Evolutionary conservation across 2,113 vertebrate species (phyloP).

Genomic region (Lathamus discolor): DNA sequence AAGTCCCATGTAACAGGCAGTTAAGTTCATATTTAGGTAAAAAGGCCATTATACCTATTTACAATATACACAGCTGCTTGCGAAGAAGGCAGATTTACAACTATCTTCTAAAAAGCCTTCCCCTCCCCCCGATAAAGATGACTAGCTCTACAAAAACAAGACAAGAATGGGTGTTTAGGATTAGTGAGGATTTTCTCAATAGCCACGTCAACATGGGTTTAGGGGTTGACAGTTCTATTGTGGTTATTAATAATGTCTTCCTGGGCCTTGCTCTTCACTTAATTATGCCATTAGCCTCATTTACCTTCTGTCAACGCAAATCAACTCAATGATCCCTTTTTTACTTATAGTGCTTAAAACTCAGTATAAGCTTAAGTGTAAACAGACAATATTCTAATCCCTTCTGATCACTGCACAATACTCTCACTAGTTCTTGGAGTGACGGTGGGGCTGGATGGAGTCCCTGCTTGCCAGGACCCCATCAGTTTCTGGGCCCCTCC

Average conservation of each 20-base stretch:
- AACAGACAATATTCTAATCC: conserved; percentile 51
- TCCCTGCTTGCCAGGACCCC: not conserved
- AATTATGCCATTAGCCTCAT: not conserved
- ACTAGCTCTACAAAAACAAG: conserved; percentile 75
- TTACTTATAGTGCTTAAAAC: conserved; percentile 68
- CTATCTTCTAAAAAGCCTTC: conserved; percentile 82
- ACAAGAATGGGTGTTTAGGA: conserved; percentile 48
- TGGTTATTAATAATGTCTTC: not conserved
- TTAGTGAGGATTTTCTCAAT: conserved; percentile 19
- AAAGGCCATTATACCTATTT: conserved; percentile 93
- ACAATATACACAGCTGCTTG: conserved; percentile 90
- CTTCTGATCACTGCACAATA: not conserved
- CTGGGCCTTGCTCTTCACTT: conserved; percentile 17
- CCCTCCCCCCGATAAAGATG: conserved; percentile 64
- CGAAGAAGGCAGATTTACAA: conserved; percentile 79
- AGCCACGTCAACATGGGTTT: not conserved
- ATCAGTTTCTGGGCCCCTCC: conserved; percentile 85
- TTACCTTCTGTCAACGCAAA: not conserved
- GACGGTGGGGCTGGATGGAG: not conserved
- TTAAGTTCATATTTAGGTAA: conserved; percentile 85
- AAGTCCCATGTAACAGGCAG: conserved; percentile 87
- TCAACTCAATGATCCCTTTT: conserved; percentile 73
- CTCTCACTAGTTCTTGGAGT: not conserved
- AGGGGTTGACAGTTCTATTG: not conserved
- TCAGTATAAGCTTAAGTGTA: conserved; percentile 53